These are phyloP conservation scores for Nomia melanderi DNA, from an alignment of 1,140 invertebrate genomes.

Conservation along the genomic window DNA sequence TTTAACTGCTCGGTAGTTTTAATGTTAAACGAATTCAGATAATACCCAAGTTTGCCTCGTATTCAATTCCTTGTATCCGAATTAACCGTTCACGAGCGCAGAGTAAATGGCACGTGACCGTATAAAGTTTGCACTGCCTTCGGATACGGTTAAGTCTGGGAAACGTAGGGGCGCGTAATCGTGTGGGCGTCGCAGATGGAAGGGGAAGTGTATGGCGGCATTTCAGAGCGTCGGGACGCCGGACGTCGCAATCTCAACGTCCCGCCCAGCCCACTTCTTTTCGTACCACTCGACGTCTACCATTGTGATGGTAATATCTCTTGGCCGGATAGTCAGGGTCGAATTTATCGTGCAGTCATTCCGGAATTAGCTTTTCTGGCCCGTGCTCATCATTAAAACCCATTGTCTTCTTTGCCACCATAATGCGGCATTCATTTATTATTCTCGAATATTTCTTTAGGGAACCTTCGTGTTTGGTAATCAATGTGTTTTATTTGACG, in stretches of 20 bases:
- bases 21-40: no score
- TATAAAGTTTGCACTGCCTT: constrained; percentile 32
- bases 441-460: not conserved
- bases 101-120: constrained; percentile 24
- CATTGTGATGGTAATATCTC: constrained; percentile 75
- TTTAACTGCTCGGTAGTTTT: no score
- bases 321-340: constrained; percentile 37
- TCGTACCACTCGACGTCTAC: constrained; percentile 58
- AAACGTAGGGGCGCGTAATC: constrained; percentile 71
- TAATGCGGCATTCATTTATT: constrained; percentile 11
- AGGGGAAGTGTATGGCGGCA: constrained; percentile 58
- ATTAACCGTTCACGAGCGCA: not conserved
- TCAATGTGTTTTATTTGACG: not conserved
- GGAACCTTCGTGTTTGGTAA: not conserved
- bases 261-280: constrained; percentile 70
- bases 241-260: constrained; percentile 75
- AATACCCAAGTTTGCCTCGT: no score
- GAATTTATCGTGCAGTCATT: constrained; percentile 54
- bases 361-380: constrained; percentile 54
- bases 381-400: constrained; percentile 11
- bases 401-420: constrained; percentile 16
- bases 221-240: constrained; percentile 72
- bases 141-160: constrained; percentile 58
- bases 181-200: constrained; percentile 70
- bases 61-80: no score